These are phyloP conservation scores for Alviniconcha strummeri DNA, from an alignment of 2,888 invertebrate species.

Conservation along the genomic window DNA sequence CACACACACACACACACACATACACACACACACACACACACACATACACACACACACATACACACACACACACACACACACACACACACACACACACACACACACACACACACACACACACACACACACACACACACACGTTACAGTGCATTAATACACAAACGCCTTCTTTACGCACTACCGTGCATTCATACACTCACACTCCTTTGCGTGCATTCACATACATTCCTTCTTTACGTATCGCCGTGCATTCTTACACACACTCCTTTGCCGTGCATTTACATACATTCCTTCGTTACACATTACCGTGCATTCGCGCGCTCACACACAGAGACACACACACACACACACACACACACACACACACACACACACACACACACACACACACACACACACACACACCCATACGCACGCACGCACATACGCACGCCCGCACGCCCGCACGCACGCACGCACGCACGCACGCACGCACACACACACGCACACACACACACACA, in stretches of 20 bases:
- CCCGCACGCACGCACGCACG: not conserved
- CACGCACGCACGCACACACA: not conserved
- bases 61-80: not conserved
- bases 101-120: slow-evolving; percentile 2
- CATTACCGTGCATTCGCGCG: too few relatives aligned
- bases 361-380: slow-evolving; percentile 6
- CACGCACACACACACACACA: not conserved
- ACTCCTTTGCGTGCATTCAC: too few relatives aligned
- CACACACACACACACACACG: slow-evolving; percentile 9
- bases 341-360: slow-evolving; percentile 18
- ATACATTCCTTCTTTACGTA: too few relatives aligned
- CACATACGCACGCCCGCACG: not conserved
- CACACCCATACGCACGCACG: slow-evolving; percentile 4
- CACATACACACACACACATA: slow-evolving; percentile 17
- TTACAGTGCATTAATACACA: too few relatives aligned
- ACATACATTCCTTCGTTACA: too few relatives aligned
- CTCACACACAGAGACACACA: too few relatives aligned
- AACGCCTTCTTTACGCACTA: too few relatives aligned
- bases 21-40: slow-evolving; percentile 22
- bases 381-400: slow-evolving; percentile 13
- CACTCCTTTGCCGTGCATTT: too few relatives aligned
- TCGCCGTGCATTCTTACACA: too few relatives aligned
- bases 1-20: slow-evolving; percentile 1
- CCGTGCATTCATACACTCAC: too few relatives aligned
- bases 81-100: slow-evolving; percentile 1